Evolutionary conservation across 2,888 invertebrate species (phyloP), one percentile per base, ranked within the genome.

Genomic region (Drosophila recens): DNA sequence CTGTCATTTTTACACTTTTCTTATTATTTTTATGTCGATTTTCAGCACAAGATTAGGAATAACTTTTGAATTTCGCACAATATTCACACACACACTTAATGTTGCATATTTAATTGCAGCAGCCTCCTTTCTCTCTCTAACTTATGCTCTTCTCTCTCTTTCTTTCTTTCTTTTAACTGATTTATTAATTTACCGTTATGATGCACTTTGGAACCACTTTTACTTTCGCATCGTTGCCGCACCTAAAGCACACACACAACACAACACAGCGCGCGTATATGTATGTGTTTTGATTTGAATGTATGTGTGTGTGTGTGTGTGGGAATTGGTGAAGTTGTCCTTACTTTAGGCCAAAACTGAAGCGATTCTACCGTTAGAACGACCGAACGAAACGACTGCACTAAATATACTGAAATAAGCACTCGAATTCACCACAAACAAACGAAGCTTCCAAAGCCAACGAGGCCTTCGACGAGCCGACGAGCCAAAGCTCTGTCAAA

Each of bases 321-420:
- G 11, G 38, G 53, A 74, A 52, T 65, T 72, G 51, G 65, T 49
- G 27, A 69, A 49, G 27, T 49, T 59, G 75, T 78, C 70, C 79
- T 75, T 73, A 72, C 68, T 65, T 67, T 79, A 57, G 72, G 70
- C 89, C 73, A 79, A 68, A 57, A 63, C 76, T 40, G 27, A 51
- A 59, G 78, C 72, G 72, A 56, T 67, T 74, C 69, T 65, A 65
- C 79, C 85, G 89, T 65, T 82, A 70, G 74, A 79, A 79, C 88
- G 91, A 91, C 91, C 87, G 90, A 80, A 90, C 91, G 84, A 80
- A 72, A 85, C 90, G 90, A 90, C 89, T 91, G 87, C 89, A 89
- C 90, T 90, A 81, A 90, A 90, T 90, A 89, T 82, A 91, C 91
- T 91, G 90, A 87, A 82, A 72, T 67, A 61, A 63, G 73, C 56